Base-by-base conservation (phyloP, 1,140 invertebrate genomes). In the Drosophila melanica region DNA sequence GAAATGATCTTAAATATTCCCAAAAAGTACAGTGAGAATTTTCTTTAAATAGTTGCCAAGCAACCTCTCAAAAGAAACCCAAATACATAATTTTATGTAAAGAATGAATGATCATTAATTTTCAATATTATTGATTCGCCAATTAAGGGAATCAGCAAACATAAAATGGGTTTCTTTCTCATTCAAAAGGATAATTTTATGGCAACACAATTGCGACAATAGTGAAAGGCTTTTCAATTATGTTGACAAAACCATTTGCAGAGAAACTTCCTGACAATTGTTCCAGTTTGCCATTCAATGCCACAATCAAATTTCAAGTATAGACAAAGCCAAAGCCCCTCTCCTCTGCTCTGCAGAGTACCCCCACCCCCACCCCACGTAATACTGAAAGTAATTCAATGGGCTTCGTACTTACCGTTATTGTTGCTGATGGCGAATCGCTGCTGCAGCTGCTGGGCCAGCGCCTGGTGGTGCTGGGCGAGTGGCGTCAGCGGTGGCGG, bases 391-490 rank as follows among this genome's bases (percentile, higher is more conserved):
- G 39, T 47, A 50, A 50, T 33, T 14, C 48, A 1, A 6, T 30
- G 11, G 23, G 14, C 8, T 35, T 0, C 33, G 9, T 10, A 57
- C 91, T 92, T 51, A 92, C 91, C 91, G 62, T 91, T 92, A 90
- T 90, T 92, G 74, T 92, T 92, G 89, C 82, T 90, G 82, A 91
- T 92, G 80, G 91, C 91, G 63, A 92, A 92, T 77, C 90, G 80
- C 77, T 92, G 90, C 67, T 92, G 91, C 62, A 92, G 75, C 70
- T 92, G 91, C 73, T 92, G 90, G 47, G 92, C 90, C 74, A 92
- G 68, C 55, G 91, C 91, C 74, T 92, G 91, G 75, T 92, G 91
- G 77, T 92, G 91, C 71, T 92, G 87, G 5, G 90, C 90, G 18
- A 91, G 58, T 8, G 91, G 91, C 14, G 90, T 92, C 27, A 91